Percentiles rank a stretch among this genome's conserved stretches.
These are phyloP conservation scores for Spodoptera exigua DNA, from an alignment of 2,888 invertebrate species.

Conservation along the genomic window DNA sequence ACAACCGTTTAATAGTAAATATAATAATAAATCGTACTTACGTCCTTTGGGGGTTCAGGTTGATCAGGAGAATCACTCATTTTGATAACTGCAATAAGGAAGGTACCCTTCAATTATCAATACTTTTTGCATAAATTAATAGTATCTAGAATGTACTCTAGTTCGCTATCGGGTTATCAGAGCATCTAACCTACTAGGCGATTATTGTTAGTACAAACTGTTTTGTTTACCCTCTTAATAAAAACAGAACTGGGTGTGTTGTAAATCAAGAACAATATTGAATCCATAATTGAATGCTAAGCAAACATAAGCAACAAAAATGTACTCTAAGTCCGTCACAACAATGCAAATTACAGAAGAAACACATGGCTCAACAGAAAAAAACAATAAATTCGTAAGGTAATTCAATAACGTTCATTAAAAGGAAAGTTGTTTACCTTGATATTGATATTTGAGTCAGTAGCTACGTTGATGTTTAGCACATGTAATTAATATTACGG, in stretches of 20 bases:
- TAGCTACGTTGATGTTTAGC: constrained; percentile 15
- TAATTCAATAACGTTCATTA: constrained; percentile 57
- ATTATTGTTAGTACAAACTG: constrained; percentile 23
- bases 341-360: constrained; percentile 3
- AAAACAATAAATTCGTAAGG: constrained; percentile 36
- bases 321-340: background rate
- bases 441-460: constrained; percentile 41
- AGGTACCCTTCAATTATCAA: background rate
- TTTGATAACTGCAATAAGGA: constrained; percentile 55
- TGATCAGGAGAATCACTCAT: constrained; percentile 84
- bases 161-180: constrained; percentile 8
- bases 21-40: constrained; percentile 52
- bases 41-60: constrained; percentile 84
- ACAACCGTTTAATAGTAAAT: too few relatives aligned
- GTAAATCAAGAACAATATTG: background rate
- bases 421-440: constrained; percentile 75
- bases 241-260: constrained; percentile 32
- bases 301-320: background rate
- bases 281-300: background rate
- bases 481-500: constrained; percentile 9
- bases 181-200: constrained; percentile 8
- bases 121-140: background rate
- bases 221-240: constrained; percentile 67
- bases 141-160: constrained; percentile 5
- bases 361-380: constrained; percentile 54